These are phyloP conservation scores for Colletes gigas DNA, from an alignment of 1,140 invertebrate species.

Conservation along the genomic window DNA sequence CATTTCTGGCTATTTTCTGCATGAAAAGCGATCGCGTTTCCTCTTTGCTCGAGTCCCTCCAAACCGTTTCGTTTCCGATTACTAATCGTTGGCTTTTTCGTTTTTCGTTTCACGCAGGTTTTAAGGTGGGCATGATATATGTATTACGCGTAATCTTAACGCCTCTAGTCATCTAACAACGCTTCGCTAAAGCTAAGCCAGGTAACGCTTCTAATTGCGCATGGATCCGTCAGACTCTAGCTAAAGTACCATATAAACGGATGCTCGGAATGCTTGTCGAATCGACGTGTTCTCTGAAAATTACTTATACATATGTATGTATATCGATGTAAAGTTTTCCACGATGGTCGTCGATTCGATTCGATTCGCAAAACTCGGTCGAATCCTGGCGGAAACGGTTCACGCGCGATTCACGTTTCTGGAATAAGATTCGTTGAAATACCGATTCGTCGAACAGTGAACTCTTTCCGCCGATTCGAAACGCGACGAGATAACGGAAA, in stretches of 20 bases:
- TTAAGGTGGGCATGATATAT: slow-evolving; percentile 68
- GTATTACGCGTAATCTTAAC: slow-evolving; percentile 67
- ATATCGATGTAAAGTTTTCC: background rate
- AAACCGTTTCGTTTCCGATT: background rate
- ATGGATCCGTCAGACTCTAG: background rate
- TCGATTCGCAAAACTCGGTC: background rate
- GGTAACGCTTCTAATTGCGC: background rate
- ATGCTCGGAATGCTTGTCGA: background rate
- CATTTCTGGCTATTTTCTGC: background rate
- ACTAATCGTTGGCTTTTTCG: slow-evolving; percentile 60
- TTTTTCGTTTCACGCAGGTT: slow-evolving; percentile 70
- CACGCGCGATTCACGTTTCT: no score
- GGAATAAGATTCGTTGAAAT: background rate
- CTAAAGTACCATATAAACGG: background rate
- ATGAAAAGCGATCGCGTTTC: no score
- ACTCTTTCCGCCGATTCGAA: background rate
- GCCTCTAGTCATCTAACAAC: slow-evolving; percentile 77
- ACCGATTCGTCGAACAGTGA: slow-evolving; percentile 15
- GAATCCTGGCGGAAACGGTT: background rate
- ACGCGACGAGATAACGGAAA: background rate
- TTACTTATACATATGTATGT: no score
- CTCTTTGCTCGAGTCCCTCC: no score
- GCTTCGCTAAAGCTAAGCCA: slow-evolving; percentile 70
- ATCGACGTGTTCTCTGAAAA: background rate
- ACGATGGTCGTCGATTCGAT: no score